Percentiles rank a stretch among this genome's conserved stretches.
phyloP scores from a whole-genome alignment of 2,888 invertebrate genomes.

The Amblyjoppa fuscipennis region DNA sequence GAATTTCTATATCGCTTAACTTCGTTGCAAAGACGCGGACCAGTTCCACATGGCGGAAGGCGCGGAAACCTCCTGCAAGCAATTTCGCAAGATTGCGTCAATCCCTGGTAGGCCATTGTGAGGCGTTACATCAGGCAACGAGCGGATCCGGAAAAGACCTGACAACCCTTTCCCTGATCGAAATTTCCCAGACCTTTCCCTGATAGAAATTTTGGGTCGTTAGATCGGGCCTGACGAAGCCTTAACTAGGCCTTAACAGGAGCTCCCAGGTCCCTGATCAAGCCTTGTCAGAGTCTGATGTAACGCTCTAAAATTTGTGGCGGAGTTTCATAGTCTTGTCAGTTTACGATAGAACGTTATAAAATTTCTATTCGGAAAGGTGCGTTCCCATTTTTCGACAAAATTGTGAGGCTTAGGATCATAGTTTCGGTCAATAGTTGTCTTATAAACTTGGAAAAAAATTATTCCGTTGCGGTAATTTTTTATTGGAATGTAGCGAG shows the following conservation, averaged over 20 bases:
- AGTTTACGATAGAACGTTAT: too few relatives aligned
- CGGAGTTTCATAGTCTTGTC: too few relatives aligned
- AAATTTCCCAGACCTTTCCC: not conserved
- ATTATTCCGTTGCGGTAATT: too few relatives aligned
- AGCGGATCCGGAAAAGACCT: not conserved
- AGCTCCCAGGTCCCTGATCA: not conserved
- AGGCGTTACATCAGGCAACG: not conserved
- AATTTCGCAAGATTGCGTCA: not conserved
- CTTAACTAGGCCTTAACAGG: not conserved
- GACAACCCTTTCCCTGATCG: not conserved
- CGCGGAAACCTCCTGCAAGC: too few relatives aligned
- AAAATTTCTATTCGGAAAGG: too few relatives aligned
- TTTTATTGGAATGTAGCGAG: not conserved
- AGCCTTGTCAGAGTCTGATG: too few relatives aligned
- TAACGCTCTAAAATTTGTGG: too few relatives aligned
- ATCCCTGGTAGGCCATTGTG: not conserved
- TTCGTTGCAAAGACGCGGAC: conserved; percentile 11
- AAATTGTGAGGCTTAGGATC: too few relatives aligned
- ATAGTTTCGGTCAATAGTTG: too few relatives aligned
- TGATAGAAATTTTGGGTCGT: not conserved
- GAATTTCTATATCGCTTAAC: conserved; percentile 11
- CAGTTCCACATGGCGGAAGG: too few relatives aligned
- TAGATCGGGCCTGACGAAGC: not conserved
- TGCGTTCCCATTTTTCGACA: too few relatives aligned
- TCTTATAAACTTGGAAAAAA: too few relatives aligned